phyloP scores from a whole-genome alignment of 2,113 vertebrate species.

The Bufo bufo region DNA sequence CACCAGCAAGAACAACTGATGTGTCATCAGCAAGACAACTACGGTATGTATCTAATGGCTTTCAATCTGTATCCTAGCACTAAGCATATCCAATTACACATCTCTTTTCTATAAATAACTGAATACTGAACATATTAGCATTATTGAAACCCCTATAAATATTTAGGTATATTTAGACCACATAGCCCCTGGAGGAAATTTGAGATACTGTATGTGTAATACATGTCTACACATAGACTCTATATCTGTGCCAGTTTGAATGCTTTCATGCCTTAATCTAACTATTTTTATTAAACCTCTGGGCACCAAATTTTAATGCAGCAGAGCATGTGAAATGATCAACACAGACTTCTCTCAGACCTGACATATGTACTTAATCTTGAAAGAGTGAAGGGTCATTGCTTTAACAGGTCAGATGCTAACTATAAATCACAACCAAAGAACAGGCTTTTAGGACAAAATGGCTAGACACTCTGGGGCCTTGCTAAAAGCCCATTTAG shows the following conservation, averaged over 20 bases:
- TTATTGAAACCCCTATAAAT: not conserved
- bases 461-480: not conserved
- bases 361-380: slow-evolving; percentile 54
- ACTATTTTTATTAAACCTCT: slow-evolving; percentile 13
- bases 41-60: no score
- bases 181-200: not conserved
- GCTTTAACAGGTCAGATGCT: slow-evolving; percentile 62
- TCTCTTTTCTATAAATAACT: no score
- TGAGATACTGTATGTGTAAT: not conserved
- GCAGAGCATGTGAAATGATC: slow-evolving; percentile 56
- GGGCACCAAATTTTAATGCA: slow-evolving; percentile 35
- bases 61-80: no score
- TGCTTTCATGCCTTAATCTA: not conserved
- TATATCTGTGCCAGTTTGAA: not conserved
- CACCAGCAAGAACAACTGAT: no score
- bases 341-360: slow-evolving; percentile 51
- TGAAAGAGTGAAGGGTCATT: slow-evolving; percentile 57
- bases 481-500: not conserved
- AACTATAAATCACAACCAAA: slow-evolving; percentile 62
- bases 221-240: not conserved
- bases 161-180: not conserved
- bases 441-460: slow-evolving; percentile 28
- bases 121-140: no score
- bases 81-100: no score
- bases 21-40: no score